Evolutionary conservation across 2,113 vertebrate species (phyloP).

Genomic region (Riparia riparia): DNA sequence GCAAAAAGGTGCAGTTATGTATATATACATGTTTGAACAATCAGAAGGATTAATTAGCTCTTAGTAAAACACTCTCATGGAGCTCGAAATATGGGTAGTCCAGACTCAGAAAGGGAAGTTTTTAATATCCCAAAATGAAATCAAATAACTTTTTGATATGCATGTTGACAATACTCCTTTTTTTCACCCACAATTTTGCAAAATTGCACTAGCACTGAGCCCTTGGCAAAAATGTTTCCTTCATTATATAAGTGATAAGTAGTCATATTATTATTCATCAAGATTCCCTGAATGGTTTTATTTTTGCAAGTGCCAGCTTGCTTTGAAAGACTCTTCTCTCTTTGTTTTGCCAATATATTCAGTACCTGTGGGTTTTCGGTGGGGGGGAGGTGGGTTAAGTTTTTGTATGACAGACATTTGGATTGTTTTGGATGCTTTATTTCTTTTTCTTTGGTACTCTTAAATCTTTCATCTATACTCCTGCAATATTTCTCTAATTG

Average conservation of each 20-base stretch:
- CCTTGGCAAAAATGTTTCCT: slow-evolving; percentile 35
- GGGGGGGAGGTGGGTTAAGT: neutral
- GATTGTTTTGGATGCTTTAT: neutral
- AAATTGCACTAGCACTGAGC: neutral
- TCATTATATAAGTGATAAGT: slow-evolving; percentile 47
- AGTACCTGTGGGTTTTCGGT: neutral
- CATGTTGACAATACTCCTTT: neutral
- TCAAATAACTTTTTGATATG: neutral
- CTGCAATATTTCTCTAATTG: slow-evolving; percentile 1
- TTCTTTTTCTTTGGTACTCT: neutral
- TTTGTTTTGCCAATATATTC: slow-evolving; percentile 57
- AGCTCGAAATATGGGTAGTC: neutral
- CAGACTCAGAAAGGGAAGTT: neutral
- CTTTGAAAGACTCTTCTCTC: slow-evolving; percentile 3
- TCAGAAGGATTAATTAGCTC: neutral
- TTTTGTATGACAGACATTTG: neutral
- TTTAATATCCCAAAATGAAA: slow-evolving; percentile 20
- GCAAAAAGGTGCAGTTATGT: neutral
- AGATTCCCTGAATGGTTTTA: slow-evolving; percentile 35
- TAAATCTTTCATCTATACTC: slow-evolving; percentile 5
- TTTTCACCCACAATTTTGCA: slow-evolving; percentile 1
- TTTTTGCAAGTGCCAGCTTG: slow-evolving; percentile 13
- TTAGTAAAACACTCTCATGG: neutral
- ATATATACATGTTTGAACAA: neutral
- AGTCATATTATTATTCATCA: slow-evolving; percentile 17